Evolutionary conservation across 2,797 vertebrate genomes (phyloP).

Genomic region (Borostomias antarcticus): DNA sequence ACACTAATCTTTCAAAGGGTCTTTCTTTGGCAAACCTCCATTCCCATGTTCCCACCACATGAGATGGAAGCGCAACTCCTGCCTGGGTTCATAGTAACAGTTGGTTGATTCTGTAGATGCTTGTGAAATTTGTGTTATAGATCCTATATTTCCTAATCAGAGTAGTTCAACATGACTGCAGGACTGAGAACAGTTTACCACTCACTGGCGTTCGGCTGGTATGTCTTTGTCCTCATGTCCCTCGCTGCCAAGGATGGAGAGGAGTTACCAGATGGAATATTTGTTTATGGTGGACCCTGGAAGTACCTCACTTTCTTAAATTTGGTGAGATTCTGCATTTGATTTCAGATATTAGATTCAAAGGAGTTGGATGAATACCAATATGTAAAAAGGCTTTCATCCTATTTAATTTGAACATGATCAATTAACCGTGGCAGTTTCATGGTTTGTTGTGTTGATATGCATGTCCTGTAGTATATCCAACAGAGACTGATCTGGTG

Average conservation of each 20-base stretch:
- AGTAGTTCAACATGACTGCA: constrained; percentile 63
- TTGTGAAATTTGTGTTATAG: neutral
- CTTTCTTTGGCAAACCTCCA: constrained; percentile 13
- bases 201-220: constrained; percentile 80
- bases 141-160: neutral
- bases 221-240: constrained; percentile 69
- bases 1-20: constrained; percentile 63
- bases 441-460: too few species aligned
- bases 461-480: too few species aligned
- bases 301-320: constrained; percentile 92
- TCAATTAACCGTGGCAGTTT: neutral
- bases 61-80: constrained; percentile 16
- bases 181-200: constrained; percentile 70
- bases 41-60: constrained; percentile 11
- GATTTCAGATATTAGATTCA: neutral
- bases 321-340: constrained; percentile 78
- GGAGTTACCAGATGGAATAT: constrained; percentile 68
- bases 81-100: neutral
- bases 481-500: neutral
- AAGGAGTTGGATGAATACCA: too few species aligned
- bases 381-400: too few species aligned
- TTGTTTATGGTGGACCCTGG: constrained; percentile 84
- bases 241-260: constrained; percentile 54
- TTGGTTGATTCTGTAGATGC: neutral
- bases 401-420: neutral